Evolutionary conservation across 2,888 invertebrate species (phyloP).

Genomic region (Leucoptera coffeella): DNA sequence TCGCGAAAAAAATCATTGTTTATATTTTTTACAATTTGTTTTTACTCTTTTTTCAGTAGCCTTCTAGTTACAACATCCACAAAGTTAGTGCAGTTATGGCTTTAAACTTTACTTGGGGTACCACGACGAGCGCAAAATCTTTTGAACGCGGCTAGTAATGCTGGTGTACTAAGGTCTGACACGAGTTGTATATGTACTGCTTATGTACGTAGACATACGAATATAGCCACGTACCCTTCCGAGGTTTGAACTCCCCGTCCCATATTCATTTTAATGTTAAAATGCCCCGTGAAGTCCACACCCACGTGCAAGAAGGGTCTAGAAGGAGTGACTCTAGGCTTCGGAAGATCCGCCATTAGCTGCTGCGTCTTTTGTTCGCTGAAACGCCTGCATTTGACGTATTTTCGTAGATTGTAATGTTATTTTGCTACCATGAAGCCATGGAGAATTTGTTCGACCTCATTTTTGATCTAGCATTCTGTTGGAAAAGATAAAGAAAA

Average conservation of each 20-base stretch:
- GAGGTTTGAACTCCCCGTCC: background rate
- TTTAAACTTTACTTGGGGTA: background rate
- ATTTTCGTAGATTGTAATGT: no score
- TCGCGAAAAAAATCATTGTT: background rate
- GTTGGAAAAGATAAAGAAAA: no score
- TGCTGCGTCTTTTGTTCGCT: no score
- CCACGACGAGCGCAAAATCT: background rate
- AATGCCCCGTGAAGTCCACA: slow-evolving; percentile 1
- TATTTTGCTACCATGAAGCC: no score
- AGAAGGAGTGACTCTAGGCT: background rate
- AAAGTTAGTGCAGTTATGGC: slow-evolving; percentile 1
- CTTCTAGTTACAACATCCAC: background rate
- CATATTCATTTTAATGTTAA: background rate
- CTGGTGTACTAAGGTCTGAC: background rate
- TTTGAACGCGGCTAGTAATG: background rate
- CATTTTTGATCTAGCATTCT: no score
- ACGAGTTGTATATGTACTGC: slow-evolving; percentile 1
- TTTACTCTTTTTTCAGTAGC: no score
- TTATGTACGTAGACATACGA: slow-evolving; percentile 1
- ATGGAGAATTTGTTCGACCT: no score
- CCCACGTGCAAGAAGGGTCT: background rate
- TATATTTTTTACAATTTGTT: no score
- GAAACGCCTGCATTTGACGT: no score
- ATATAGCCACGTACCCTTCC: background rate
- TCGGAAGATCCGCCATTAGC: slow-evolving; percentile 3